A percentile compares a stretch with the other conserved stretches of the same genome.
These are phyloP conservation scores for Idaea aversata DNA, from an alignment of 2,888 invertebrate genomes.

Conservation along the genomic window DNA sequence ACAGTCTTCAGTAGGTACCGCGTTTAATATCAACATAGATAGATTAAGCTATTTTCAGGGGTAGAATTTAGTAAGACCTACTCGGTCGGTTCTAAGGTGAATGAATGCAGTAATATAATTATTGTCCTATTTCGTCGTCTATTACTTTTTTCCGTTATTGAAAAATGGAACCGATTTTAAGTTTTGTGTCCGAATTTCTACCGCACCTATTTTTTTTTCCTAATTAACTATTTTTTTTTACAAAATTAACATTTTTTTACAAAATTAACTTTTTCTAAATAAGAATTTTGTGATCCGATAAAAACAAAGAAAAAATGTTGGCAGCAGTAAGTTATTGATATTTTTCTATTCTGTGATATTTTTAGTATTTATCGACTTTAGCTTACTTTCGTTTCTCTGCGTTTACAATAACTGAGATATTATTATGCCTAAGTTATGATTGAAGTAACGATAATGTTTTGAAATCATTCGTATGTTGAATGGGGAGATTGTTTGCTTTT, in stretches of 20 bases:
- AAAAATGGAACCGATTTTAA: too few species aligned
- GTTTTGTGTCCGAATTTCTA: too few species aligned
- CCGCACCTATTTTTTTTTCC: too few species aligned
- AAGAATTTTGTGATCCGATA: too few species aligned
- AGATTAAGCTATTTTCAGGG: background rate
- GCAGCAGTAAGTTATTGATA: background rate
- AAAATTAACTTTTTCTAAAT: too few species aligned
- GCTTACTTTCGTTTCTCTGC: conserved; percentile 37
- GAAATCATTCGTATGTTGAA: conserved; percentile 51
- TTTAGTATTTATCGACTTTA: conserved; percentile 25
- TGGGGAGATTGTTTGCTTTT: conserved; percentile 33
- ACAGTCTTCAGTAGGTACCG: background rate
- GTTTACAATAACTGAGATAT: background rate
- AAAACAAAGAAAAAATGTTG: background rate
- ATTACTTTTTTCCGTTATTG: too few species aligned
- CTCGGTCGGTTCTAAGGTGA: too few species aligned
- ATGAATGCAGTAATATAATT: too few species aligned
- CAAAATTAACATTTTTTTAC: too few species aligned
- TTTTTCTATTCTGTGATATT: too few species aligned
- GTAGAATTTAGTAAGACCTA: background rate
- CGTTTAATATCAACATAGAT: background rate
- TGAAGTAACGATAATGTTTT: conserved; percentile 46
- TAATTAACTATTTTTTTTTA: too few species aligned
- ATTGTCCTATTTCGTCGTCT: too few species aligned
- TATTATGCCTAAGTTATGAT: conserved; percentile 38